Base-by-base conservation (phyloP, 2,113 vertebrate genomes). In the Toxostoma redivivum region DNA sequence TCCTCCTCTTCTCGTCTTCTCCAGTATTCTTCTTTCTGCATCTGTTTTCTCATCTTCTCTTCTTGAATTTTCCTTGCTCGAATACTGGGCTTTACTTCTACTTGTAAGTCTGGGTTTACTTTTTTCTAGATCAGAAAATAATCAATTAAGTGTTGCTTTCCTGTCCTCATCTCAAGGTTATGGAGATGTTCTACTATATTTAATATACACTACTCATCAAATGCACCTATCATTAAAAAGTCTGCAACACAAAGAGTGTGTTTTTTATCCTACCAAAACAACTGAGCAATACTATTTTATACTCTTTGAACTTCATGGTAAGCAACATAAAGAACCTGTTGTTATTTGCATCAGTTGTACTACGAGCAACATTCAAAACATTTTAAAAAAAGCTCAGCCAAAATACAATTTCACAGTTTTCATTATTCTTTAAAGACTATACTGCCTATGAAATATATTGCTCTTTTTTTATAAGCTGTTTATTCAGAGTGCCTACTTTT, bases 1-100 rank as follows among this genome's bases (percentile, higher is more conserved):
- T 99, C 99, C 28, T 99, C 99, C 58, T 99, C 99, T 96, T 99
- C 99, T 67, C 99, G 97, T 45, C 99, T 98, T 95, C 99, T 98
- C 99, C 99, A 99, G 92, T 99, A 99, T 86, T 99, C 99, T 81
- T 99, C 99, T 94, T 99, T 99, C 94, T 99, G 99, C 99, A 99
- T 99, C 96, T 99, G 99, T 81, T 99, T 99, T 51, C 99, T 99
- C 99, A 99, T 99, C 96, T 99, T 99, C 88, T 99, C 99, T 89
- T 99, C 99, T 94, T 99, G 99, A 91, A 99, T 99, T 96, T 99
- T 99, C 77, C 99, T 97, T 86, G 99, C 99, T 92, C 99, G 97
- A 97, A 99, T 99, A 96, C 99, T 99, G 40, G 99, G 99, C 67
- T 99, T 99, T 64, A 99, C 99, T 97, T 99, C 99, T 64, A 99